phyloP scores from a whole-genome alignment of 23 tunicate species.

The Aplidium turbinatum region DNA sequence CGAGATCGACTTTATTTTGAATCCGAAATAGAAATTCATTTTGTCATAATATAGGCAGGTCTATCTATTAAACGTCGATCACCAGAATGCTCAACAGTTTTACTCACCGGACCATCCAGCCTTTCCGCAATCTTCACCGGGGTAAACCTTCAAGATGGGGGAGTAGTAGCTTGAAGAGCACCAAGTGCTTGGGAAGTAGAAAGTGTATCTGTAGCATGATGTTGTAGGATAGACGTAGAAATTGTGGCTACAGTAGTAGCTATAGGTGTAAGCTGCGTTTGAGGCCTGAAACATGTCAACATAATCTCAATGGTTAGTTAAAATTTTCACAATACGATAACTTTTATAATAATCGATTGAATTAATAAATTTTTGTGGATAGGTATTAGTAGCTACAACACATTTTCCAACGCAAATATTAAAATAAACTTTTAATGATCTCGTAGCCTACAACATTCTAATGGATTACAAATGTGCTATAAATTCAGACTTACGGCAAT shows the following conservation, averaged over 20 bases:
- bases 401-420: too few relatives aligned
- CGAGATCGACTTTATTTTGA: too few relatives aligned
- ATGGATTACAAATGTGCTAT: neutral
- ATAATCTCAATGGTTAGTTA: too few relatives aligned
- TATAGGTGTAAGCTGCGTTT: slow-evolving; percentile 36
- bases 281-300: slow-evolving; percentile 26
- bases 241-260: slow-evolving; percentile 32
- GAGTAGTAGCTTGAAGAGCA: slow-evolving; percentile 46
- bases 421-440: too few relatives aligned
- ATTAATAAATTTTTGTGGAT: too few relatives aligned
- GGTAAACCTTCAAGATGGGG: slow-evolving; percentile 56
- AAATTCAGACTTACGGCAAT: slow-evolving; percentile 42
- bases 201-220: slow-evolving; percentile 16
- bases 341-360: too few relatives aligned
- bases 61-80: neutral
- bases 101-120: slow-evolving; percentile 38
- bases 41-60: too few relatives aligned
- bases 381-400: too few relatives aligned
- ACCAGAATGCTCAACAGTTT: neutral
- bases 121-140: slow-evolving; percentile 38
- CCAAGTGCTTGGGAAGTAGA: slow-evolving; percentile 45
- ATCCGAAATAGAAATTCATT: too few relatives aligned
- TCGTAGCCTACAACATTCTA: too few relatives aligned
- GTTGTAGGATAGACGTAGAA: slow-evolving; percentile 36
- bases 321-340: too few relatives aligned